Evolutionary conservation across 1,140 invertebrate species (phyloP).

Genomic region (Bombus consobrinus): DNA sequence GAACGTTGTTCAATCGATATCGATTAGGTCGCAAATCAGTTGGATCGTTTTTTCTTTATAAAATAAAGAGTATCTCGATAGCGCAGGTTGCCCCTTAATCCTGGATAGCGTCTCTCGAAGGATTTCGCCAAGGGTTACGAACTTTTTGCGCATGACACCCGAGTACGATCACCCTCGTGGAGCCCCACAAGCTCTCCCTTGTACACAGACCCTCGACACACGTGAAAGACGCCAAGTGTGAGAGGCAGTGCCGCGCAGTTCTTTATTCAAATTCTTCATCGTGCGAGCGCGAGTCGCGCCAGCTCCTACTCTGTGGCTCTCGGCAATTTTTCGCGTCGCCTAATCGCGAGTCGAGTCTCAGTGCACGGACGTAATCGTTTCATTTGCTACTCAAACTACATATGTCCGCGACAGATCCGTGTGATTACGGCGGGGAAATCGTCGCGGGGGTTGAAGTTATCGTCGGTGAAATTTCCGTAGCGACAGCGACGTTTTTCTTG

Average conservation of each 20-base stretch:
- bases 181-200: conserved; percentile 53
- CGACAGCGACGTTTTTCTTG: too few relatives aligned
- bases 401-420: neutral
- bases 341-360: neutral
- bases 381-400: neutral
- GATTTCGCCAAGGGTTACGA: conserved; percentile 44
- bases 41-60: neutral
- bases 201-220: conserved; percentile 61
- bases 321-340: conserved; percentile 7
- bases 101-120: conserved; percentile 5
- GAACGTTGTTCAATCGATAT: neutral
- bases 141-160: conserved; percentile 74
- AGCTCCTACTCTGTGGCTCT: neutral
- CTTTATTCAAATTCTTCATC: conserved; percentile 71
- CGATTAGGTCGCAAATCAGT: neutral
- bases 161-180: conserved; percentile 73
- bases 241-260: conserved; percentile 45
- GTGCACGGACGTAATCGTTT: neutral
- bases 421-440: too few relatives aligned
- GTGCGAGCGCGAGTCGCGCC: conserved; percentile 37
- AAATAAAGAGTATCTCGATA: neutral
- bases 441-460: too few relatives aligned
- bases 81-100: conserved; percentile 28
- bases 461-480: too few relatives aligned
- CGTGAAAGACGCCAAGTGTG: conserved; percentile 11